Conservation (phyloP, 2,888 invertebrate genomes). For the Ferdinandea cuprea region DNA sequence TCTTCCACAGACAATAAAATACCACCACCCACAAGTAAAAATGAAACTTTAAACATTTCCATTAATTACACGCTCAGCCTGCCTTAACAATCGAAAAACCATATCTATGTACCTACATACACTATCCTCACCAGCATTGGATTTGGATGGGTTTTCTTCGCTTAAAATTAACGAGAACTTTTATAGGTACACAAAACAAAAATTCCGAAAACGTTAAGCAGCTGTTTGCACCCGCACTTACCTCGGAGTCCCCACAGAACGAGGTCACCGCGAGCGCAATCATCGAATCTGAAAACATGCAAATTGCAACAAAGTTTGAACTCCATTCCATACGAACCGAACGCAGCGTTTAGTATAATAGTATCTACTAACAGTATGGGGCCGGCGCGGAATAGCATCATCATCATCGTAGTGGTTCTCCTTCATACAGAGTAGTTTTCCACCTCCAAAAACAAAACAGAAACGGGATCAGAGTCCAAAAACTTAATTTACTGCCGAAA, state of each 20-base stretch:
- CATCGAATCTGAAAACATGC: neutral
- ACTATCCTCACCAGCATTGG: neutral
- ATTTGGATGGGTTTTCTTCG: neutral
- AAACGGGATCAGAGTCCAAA: slow-evolving; percentile 10
- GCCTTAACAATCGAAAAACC: neutral
- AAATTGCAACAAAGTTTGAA: neutral
- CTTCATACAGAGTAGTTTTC: neutral
- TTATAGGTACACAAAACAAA: neutral
- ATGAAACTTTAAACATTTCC: neutral
- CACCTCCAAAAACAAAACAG: neutral
- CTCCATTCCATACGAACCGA: neutral
- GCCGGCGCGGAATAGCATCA: neutral
- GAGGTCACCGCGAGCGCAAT: neutral
- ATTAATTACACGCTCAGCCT: slow-evolving; percentile 3
- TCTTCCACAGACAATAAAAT: too few relatives aligned
- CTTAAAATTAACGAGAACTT: neutral
- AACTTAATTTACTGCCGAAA: slow-evolving; percentile 32
- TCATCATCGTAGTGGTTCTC: neutral
- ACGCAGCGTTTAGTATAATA: neutral
- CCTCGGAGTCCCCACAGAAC: neutral
- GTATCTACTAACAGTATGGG: neutral
- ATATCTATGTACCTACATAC: neutral
- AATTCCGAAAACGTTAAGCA: neutral
- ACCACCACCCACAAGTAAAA: neutral
- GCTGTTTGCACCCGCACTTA: neutral